These are phyloP conservation scores for Anoplopoma fimbria DNA, from an alignment of 2,113 vertebrate genomes.

Conservation along the genomic window DNA sequence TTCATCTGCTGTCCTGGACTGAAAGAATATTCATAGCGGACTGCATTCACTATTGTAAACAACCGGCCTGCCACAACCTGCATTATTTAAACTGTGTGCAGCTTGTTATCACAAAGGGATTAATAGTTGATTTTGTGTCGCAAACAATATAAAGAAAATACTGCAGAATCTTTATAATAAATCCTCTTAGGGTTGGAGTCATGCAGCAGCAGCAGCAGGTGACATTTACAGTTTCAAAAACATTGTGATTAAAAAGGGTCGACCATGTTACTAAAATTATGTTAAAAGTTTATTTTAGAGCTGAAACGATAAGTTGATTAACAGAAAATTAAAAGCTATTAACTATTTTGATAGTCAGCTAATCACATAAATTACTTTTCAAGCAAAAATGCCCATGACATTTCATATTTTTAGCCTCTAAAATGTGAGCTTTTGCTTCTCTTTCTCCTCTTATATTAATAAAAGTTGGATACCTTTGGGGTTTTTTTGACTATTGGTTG, in stretches of 20 bases:
- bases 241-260: not conserved
- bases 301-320: not conserved
- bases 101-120: constrained; percentile 20
- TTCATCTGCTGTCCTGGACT: not conserved
- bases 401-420: not conserved
- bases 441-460: not conserved
- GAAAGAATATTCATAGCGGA: constrained; percentile 10
- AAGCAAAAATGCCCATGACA: not conserved
- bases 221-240: not conserved
- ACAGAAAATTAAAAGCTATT: not conserved
- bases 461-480: not conserved
- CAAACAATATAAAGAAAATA: not conserved
- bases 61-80: constrained; percentile 33
- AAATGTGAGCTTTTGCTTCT: not conserved
- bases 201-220: not conserved
- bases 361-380: not conserved
- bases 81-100: constrained; percentile 28
- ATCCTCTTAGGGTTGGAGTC: not conserved
- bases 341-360: not conserved
- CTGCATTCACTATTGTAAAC: constrained; percentile 20
- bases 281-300: not conserved
- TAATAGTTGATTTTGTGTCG: not conserved
- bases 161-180: not conserved
- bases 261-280: too few species aligned
- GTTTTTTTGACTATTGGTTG: not conserved